Base-by-base conservation (phyloP, 2,113 vertebrate species). In the Cyanocitta stelleri region DNA sequence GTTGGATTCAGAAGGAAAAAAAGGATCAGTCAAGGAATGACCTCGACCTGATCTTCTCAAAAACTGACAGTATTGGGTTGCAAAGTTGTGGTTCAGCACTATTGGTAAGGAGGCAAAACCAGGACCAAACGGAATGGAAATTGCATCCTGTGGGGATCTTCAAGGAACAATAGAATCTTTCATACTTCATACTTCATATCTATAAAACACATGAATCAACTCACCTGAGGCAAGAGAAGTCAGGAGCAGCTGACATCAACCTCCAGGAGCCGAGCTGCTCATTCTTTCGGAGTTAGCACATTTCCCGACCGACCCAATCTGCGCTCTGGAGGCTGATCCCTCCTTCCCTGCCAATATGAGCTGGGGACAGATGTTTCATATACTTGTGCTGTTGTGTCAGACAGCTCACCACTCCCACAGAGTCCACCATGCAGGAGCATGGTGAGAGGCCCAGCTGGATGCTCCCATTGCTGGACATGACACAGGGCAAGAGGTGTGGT, bases 141-240 rank as follows among this genome's bases (percentile, higher is more conserved):
- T 71, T 66, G 44, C 62, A 61, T 90, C 79, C 43, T 37, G 52
- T 93, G 64, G 32, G 66, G 73, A 84, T 90, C 83, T 71, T 94
- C 8, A 35, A 72, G 82, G 72, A 92, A 90, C 92, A 95, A 81
- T 78, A 68, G 52, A 59, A 92, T 75, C 87, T 91, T 90, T 92
- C 92, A 84, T 84, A 9, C 64, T 92, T 92, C 61, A 75, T 1
- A 10, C 43, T 95, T 96, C 35, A 66, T 1, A 6, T 75, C 64
- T 90, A 52, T 91, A 69, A 88, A 90, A 90, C 13, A 51, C 20
- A 30, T 95, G 87, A 95, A 95, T 95, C 95, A 96, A 79, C 62
- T 91, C 85, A 95, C 89, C 91, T 90, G 82, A 85, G 93, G 87
- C 84, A 73, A 90, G 43, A 95, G 80, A 84, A 89, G 84, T 37